Evolutionary conservation across 2,888 invertebrate species (phyloP).

Genomic region (Idaea biselata): DNA sequence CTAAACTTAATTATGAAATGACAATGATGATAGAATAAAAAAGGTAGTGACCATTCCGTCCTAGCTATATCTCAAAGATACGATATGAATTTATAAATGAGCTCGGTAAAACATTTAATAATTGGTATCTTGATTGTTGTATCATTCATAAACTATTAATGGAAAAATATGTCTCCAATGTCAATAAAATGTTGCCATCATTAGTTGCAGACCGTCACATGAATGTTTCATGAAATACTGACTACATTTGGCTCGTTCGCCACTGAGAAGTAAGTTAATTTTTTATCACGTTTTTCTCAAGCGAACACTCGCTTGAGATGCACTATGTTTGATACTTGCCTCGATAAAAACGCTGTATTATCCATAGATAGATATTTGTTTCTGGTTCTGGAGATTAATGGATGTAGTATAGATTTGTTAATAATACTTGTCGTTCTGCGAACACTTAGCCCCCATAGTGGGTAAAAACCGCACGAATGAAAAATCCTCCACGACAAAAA

Average conservation of each 20-base stretch:
- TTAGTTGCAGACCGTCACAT: conserved; percentile 68
- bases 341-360: too few relatives aligned
- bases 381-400: too few relatives aligned
- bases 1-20: conserved; percentile 11
- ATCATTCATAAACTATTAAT: conserved; percentile 65
- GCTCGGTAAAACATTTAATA: conserved; percentile 20
- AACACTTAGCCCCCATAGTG: too few relatives aligned
- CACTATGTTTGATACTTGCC: too few relatives aligned
- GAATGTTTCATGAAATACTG: conserved; percentile 79
- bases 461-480: too few relatives aligned
- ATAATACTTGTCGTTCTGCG: too few relatives aligned
- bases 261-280: conserved; percentile 24
- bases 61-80: conserved; percentile 7
- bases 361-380: too few relatives aligned
- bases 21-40: conserved; percentile 5
- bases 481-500: too few relatives aligned
- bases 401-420: too few relatives aligned
- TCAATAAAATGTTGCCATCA: conserved; percentile 75
- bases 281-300: too few relatives aligned
- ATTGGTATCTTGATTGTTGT: conserved; percentile 38
- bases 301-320: too few relatives aligned
- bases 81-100: conserved; percentile 22
- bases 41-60: conserved; percentile 4
- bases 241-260: conserved; percentile 57
- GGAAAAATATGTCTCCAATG: conserved; percentile 65